These are phyloP conservation scores for Metellina segmentata DNA, from an alignment of 2,888 invertebrate genomes.

Conservation along the genomic window DNA sequence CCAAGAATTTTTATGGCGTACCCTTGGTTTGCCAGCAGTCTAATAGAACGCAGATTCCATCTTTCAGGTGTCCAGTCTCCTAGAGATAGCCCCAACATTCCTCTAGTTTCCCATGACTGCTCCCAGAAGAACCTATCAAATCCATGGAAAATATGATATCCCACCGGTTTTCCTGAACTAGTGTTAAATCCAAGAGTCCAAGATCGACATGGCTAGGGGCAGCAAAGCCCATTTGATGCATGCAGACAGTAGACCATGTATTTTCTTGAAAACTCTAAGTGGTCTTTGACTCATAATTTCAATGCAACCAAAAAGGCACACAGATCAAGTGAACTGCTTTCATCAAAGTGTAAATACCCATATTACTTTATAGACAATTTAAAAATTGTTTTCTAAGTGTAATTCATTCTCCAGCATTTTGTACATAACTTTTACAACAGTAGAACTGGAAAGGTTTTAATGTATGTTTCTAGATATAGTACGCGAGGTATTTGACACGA, in stretches of 20 bases:
- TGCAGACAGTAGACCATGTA: background rate
- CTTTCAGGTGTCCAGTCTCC: background rate
- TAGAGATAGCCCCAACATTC: background rate
- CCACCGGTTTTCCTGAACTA: background rate
- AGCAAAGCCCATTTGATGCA: background rate
- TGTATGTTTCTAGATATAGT: too few species aligned
- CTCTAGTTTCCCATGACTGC: background rate
- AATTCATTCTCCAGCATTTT: too few species aligned
- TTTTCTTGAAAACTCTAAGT: background rate
- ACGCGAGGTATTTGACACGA: too few species aligned
- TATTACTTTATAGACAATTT: background rate
- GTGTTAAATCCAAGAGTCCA: background rate
- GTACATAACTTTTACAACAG: too few species aligned
- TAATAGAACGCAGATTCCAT: background rate
- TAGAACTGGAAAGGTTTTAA: too few species aligned
- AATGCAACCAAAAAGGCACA: background rate
- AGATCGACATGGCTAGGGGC: background rate
- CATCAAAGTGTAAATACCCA: background rate
- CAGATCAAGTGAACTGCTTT: background rate
- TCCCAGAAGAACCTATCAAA: background rate
- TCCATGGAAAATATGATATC: background rate
- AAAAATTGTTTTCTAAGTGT: too few species aligned
- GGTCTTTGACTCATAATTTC: background rate
- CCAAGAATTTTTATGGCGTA: background rate
- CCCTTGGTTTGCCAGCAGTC: background rate